Conservation (phyloP, 2,888 invertebrate species). For the Brachypalpus laphriformis region DNA sequence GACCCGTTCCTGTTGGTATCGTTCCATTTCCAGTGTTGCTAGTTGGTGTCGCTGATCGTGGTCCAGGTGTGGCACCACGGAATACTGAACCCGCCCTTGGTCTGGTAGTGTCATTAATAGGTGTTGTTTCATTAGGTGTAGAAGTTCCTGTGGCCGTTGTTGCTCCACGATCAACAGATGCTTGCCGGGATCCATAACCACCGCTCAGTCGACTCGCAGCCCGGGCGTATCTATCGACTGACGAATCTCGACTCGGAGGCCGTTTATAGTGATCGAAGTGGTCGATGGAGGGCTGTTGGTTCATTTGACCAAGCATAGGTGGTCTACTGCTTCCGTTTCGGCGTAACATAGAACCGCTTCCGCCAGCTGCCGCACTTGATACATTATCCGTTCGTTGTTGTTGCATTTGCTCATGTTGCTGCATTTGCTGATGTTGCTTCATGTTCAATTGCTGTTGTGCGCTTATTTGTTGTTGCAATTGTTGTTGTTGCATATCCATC, state of each 20-base stretch:
- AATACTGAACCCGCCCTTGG: conserved; percentile 85
- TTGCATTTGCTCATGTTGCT: conserved; percentile 69
- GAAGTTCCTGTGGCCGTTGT: conserved; percentile 76
- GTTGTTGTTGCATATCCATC: conserved; percentile 76
- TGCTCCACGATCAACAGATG: conserved; percentile 88
- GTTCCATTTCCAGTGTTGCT: conserved; percentile 86
- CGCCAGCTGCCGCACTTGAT: conserved; percentile 76
- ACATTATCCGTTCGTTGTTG: conserved; percentile 75
- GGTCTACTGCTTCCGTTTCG: conserved; percentile 84
- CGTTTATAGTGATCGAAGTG: conserved; percentile 97
- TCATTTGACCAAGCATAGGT: conserved; percentile 82
- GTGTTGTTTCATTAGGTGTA: conserved; percentile 53
- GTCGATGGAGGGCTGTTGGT: conserved; percentile 89
- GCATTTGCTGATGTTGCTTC: conserved; percentile 60
- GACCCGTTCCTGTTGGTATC: conserved; percentile 84
- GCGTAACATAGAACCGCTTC: conserved; percentile 80
- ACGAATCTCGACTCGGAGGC: conserved; percentile 94
- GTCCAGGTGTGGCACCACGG: conserved; percentile 83
- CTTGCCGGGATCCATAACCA: conserved; percentile 87
- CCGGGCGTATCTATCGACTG: conserved; percentile 91
- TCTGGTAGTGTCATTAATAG: conserved; percentile 75
- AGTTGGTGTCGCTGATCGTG: conserved; percentile 70
- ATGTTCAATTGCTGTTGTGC: conserved; percentile 27
- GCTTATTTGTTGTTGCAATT: conserved; percentile 71
- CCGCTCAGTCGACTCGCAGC: conserved; percentile 86